phyloP scores from a whole-genome alignment of 2,797 vertebrate species.

The Phoxinus dragarum region DNA sequence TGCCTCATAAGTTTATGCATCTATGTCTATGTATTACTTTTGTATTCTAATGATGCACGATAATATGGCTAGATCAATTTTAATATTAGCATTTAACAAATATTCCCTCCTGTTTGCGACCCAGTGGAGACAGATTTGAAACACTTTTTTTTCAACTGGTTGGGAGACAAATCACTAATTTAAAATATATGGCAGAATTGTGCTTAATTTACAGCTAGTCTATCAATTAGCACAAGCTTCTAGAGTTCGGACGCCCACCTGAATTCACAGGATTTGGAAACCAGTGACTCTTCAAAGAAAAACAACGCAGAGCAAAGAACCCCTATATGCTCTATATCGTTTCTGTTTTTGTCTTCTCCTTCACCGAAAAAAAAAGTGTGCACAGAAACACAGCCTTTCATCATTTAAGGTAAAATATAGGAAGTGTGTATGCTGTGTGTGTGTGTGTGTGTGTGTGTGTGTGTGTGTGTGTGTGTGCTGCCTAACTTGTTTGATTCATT shows the following conservation, averaged over 20 bases:
- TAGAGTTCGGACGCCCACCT: not conserved
- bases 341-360: constrained; percentile 24
- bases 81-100: not conserved
- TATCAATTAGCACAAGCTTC: not conserved
- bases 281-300: constrained; percentile 23
- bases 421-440: constrained; percentile 57
- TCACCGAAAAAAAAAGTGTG: constrained; percentile 4
- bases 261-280: constrained; percentile 21
- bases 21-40: not conserved
- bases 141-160: not conserved
- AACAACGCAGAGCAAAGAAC: constrained; percentile 2
- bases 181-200: not conserved
- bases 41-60: too few species aligned
- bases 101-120: not conserved
- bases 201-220: constrained; percentile 18
- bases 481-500: constrained; percentile 75
- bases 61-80: not conserved
- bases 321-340: not conserved
- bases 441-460: too few species aligned
- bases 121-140: not conserved
- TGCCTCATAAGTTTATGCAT: not conserved
- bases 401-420: constrained; percentile 73
- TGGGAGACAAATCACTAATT: not conserved
- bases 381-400: constrained; percentile 65
- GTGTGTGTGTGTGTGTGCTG: constrained; percentile 52